Evolutionary conservation across 2,113 vertebrate species (phyloP), one percentile per base, ranked within the genome.

Genomic region (Toxotes jaculatrix): DNA sequence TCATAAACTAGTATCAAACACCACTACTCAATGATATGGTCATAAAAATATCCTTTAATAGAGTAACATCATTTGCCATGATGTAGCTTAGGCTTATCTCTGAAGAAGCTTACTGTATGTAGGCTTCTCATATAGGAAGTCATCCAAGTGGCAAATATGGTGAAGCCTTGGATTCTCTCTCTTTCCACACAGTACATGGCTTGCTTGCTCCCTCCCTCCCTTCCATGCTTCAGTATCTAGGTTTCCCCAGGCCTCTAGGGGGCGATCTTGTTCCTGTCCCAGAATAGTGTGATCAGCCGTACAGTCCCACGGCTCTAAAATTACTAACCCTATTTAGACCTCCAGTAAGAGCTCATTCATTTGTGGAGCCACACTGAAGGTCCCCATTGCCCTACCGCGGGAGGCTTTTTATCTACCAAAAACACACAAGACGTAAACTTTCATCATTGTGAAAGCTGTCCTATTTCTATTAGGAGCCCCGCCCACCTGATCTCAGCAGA

Each of bases 221-320:
- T 74, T 68, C 63, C 19, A 13, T 27, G 65, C 40, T 53, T 63
- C 75, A 13, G 27, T 88, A 91, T 86, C 74, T 90, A 86, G 85
- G 83, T 92, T 90, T 88, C 53, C 64, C 67, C 42, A 10, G 60
- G 74, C 88, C 90, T 91, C 86, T 85, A 90, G 89, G 84, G 91
- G 87, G 88, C 77, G 85, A 86, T 86, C 80, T 80, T 74, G 70
- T 87, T 86, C 76, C 69, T 45, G 27, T 89, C 83, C 67, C 72
- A 87, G 80, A 88, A 90, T 84, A 85, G 70, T 47, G 38, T 64
- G 76, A 88, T 89, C 63, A 81, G 67, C 64, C 74, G 12, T 70
- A 34, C 76, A 88, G 76, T 88, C 88, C 91, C 80, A 60, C 32
- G 67, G 88, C 84, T 80, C 53, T 61, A 38, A 87, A 91, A 91